Evolutionary conservation across 2,888 invertebrate genomes (phyloP), one percentile per base, ranked within the genome.

Genomic region (Drosophila longiperda): DNA sequence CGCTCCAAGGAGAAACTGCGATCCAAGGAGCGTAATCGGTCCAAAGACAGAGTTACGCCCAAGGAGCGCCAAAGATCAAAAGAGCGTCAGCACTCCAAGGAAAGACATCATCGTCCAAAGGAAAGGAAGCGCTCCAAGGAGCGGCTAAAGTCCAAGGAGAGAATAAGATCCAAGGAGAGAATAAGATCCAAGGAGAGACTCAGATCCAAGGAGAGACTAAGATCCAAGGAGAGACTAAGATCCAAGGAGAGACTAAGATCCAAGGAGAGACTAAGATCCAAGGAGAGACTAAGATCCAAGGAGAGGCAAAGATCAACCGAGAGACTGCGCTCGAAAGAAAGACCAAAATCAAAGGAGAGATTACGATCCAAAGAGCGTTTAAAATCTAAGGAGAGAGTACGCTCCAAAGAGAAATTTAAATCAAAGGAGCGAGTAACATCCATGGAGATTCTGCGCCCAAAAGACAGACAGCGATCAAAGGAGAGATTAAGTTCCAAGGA

Each of bases 61-160:
- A 72, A 54, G 42, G 69, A 78, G 11, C 65, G 74, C 0, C 72
- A 66, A 15, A 61, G 57, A 38, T 84, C 85, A 0, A 85, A 69
- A 36, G 87, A 85, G 5, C 69, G 75, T 0, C 54, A 34, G 8
- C 48, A 48, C 9, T 74, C 80, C 0, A 64, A 52, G 17, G 71
- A 76, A 0, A 32, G 58, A 1, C 54, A 49, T 6, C 62, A 23
- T 1, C 55, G 72, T 9, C 68, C 75, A 3, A 73, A 67, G 29
- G 80, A 82, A 23, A 11, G 53, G 6, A 20, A 11, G 0, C 66
- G 68, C 0, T 74, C 78, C 0, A 78, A 67, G 9, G 80, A 84
- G 6, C 20, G 78, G 9, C 52, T 29, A 3, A 34, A 67, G n/a
- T 75, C 73, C 0, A 78, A 73, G 23, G 78, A 75, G 9, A 57